Evolutionary conservation across 2,113 vertebrate species (phyloP), one percentile per base, ranked within the genome.

Genomic region (Pygoscelis antarcticus): DNA sequence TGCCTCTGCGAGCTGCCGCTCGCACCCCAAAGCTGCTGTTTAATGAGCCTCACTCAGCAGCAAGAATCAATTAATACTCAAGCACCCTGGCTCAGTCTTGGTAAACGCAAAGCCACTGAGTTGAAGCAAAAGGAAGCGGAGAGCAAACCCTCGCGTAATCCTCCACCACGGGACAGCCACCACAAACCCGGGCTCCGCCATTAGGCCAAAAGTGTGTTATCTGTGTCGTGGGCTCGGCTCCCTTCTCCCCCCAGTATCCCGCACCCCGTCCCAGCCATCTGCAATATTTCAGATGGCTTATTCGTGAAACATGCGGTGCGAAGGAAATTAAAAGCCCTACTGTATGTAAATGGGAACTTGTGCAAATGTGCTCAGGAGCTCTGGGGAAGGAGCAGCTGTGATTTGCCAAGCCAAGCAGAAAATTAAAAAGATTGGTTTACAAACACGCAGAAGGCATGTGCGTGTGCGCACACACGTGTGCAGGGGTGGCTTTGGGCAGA

Each of bases 351-450:
- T 10, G 64, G 84, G 81, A 84, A 70, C 88, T 32, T 55, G 85
- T 16, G 57, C 69, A 27, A 71, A 84, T 8, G 93, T 4, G 92
- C 71, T 64, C 46, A 3, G 93, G 80, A 80, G 90, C 94, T 93
- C 89, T 34, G 79, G 69, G 97, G 80, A 62, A 29, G n/a, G 90
- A 94, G 90, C 95, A 91, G 89, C 94, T 97, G 96, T 6, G 88
- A 42, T 79, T 87, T 95, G 96, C 88, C 96, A 92, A 95, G 66
- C 76, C 96, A 83, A 75, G 52, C 91, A 95, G 96, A 92, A 98
- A 96, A 97, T 96, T 38, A n/a, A 44, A 57, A 93, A 64, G 89
- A 80, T 91, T 52, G 91, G 81, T 97, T 51, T 61, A 51, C 71
- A 64, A 81, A 90, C 80, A 85, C 2, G 8, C 77, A 4, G 66